These are phyloP conservation scores for Bettongia penicillata DNA, from an alignment of 2,113 vertebrate genomes.

Conservation along the genomic window DNA sequence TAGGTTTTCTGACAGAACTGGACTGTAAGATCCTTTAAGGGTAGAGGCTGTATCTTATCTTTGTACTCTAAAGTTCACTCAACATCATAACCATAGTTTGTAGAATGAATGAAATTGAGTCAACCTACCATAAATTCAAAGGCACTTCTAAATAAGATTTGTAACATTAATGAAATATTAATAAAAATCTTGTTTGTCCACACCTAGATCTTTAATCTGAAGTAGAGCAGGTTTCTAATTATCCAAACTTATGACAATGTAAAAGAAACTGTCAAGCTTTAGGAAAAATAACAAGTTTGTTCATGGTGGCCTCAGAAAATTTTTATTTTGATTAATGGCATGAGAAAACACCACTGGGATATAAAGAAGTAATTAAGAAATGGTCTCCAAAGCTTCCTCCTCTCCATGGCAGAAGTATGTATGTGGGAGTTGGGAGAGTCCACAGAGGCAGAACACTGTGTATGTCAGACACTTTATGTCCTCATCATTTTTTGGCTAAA, in stretches of 20 bases:
- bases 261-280: slow-evolving; percentile 46
- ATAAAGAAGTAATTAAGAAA: slow-evolving; percentile 53
- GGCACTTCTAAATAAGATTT: slow-evolving; percentile 21
- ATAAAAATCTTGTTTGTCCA: not conserved
- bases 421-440: not conserved
- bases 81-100: not conserved
- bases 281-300: slow-evolving; percentile 30
- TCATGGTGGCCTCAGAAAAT: slow-evolving; percentile 33
- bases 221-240: slow-evolving; percentile 27
- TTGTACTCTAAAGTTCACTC: not conserved
- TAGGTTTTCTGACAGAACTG: slow-evolving; percentile 1
- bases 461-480: not conserved
- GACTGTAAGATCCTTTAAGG: not conserved
- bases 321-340: slow-evolving; percentile 59
- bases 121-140: slow-evolving; percentile 16
- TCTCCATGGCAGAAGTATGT: not conserved
- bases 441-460: not conserved
- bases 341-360: slow-evolving; percentile 31
- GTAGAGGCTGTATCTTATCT: not conserved
- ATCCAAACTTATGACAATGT: slow-evolving; percentile 25
- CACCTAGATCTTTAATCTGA: slow-evolving; percentile 11
- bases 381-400: slow-evolving; percentile 25
- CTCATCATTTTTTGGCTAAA: not conserved
- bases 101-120: not conserved
- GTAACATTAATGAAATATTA: not conserved